phyloP scores from a whole-genome alignment of 2,797 vertebrate species.

The Toxotes lorentzi region DNA sequence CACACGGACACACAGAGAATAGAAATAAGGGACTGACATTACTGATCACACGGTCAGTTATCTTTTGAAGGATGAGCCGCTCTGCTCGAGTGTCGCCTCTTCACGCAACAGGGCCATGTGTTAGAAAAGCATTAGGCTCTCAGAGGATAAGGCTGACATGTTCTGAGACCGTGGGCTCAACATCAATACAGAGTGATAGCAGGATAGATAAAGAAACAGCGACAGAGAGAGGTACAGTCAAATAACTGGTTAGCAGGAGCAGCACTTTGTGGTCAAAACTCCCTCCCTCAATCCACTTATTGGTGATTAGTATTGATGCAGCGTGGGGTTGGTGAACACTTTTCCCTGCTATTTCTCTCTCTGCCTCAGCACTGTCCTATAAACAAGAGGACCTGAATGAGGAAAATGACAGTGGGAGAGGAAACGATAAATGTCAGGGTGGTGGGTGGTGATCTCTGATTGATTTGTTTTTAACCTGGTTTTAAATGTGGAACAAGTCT shows the following conservation, averaged over 20 bases:
- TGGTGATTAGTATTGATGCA: background rate
- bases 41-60: background rate
- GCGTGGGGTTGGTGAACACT: background rate
- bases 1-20: background rate
- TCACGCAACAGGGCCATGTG: background rate
- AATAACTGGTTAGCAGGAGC: background rate
- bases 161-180: background rate
- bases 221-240: background rate
- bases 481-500: too few species aligned
- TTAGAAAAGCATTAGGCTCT: constrained; percentile 10
- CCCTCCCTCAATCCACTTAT: background rate
- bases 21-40: background rate
- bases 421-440: background rate
- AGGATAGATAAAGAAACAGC: background rate
- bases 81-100: background rate
- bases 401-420: background rate
- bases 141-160: background rate
- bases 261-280: background rate
- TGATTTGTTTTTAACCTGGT: too few species aligned
- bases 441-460: too few species aligned
- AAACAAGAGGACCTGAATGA: background rate
- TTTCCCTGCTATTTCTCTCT: background rate
- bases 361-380: background rate
- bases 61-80: background rate
- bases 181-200: background rate